Base-by-base conservation (phyloP, 2,888 invertebrate species). In the Pandemis cinnamomeana region DNA sequence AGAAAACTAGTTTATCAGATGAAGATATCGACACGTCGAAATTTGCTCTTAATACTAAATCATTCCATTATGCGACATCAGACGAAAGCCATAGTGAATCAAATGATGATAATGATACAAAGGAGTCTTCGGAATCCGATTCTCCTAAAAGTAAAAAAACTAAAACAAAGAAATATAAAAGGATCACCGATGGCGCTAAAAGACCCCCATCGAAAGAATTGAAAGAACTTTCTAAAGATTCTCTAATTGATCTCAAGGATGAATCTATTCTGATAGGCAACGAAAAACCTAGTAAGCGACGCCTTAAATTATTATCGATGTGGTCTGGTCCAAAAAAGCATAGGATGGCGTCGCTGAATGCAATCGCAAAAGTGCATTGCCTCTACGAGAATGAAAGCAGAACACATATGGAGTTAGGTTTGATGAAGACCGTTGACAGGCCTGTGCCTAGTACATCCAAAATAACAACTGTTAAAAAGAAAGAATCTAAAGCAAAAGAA, bases 301-400 rank as follows among this genome's bases (percentile, higher is more conserved):
- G 96, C 76, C 93, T 96, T 79, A 95, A 96, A 83, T 89, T 96
- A 53, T 94, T 96, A 75, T 95, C 96, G 0, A 96, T 96, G 91
- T 96, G 96, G 96, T 95, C 95, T 78, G 97, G 97, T 0, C 97
- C 97, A 41, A 98, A 97, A 88, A 95, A 97, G 62, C 97, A 97
- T 85, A 95, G 98, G 78, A 97, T 98, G 90, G 98, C 98, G 53
- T 98, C 98, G 2, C 89, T 98, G 46, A 98, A 98, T 86, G 98
- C 98, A 0, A 89, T 97, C 80, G 98, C 98, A 42, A 98, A 98
- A 93, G 98, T 98, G 2, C 98, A 98, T 87, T 98, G 98, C 84
- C 94, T 98, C 41, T 98, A 98, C 84, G 98, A 98, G 89, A 98
- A 98, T 86, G 98, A 98, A 91, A 96, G 97, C 68, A 95, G 97